Evolutionary conservation across 2,888 invertebrate species (phyloP), one percentile per base, ranked within the genome.

Genomic region (Muschampia plurimacula): DNA sequence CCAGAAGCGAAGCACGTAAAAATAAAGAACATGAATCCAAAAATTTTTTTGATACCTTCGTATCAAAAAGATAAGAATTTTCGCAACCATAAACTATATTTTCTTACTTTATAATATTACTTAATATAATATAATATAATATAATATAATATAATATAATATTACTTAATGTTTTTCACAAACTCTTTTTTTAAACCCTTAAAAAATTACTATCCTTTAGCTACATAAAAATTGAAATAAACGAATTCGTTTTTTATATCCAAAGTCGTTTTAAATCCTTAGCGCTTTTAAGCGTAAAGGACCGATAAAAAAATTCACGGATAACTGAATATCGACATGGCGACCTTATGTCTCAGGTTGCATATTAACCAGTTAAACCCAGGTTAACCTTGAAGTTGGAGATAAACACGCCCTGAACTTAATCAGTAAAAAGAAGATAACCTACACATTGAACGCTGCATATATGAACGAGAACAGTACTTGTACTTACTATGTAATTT

Each of bases 341-440:
- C 60, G 60, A 72, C 71, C 71, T 72, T 67, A 71, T 5, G 52
- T 70, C 64, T 72, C 71, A 72, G 28, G 60, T 72, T 72, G 39
- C 71, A 46, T 60, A 66, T 71, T 66, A 72, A 72, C 72, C 67
- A 55, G 65, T 59, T 62, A n/a, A 67, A 9, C 46, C 49, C 71
- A 71, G 8, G 59, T 71, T 62, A 28, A 62, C 72, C 72, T 72
- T 55, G 66, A 60, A 66, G 60, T 66, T 55, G 67, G 44, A 59
- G 49, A 62, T 62, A 68, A 52, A 39, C 36, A 28, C 49, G 39
- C 60, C 62, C 67, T 72, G 62, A 60, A 71, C 49, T 66, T 59
- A 64, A 66, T 66, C 71, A 10, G 13, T 67, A 65, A 67, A 72
- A 72, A 72, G 72, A 72, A 67, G 72, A 72, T 52, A 67, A 62